Base-by-base conservation (phyloP, 2,888 invertebrate genomes). In the Nemurella pictetii region DNA sequence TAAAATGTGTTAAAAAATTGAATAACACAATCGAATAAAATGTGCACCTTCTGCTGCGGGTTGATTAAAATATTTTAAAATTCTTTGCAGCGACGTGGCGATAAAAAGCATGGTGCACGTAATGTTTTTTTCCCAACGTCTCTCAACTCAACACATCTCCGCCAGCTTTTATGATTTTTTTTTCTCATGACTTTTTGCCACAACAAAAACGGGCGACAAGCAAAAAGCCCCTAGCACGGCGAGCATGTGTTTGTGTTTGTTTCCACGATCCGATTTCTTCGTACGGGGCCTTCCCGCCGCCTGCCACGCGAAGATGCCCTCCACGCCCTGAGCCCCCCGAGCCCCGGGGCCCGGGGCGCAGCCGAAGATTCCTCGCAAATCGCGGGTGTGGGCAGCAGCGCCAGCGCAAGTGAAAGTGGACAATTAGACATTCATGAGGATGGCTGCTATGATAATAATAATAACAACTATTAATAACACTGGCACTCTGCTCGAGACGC, bases 371-470 rank as follows among this genome's bases (percentile, higher is more conserved):
- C 75, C 55, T 55, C 55, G 55, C 55, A 55, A 55, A 55, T 75
- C 75, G 28, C 74, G 75, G 9, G 75, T 28, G 28, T 75, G 75
- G 26, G 75, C 75, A 4, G 75, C 28, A 5, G 27, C 27, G 4
- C 25, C 55, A 9, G 75, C 7, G 55, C 55, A 20, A 55, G 75
- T 26, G 75, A 75, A 75, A 75, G 75, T 75, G 75, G 75, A 27
- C 75, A 75, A 75, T 75, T 75, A 75, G 27, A 2, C 75, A 75
- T 75, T 75, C 75, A 75, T 75, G 75, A 75, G 75, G 55, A n/a
- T 55, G 55, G 15, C 20, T 75, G 75, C 75, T 9, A 25, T 12
- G 28, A 75, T 27, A 28, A 75, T 27, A 28, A 75, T 75, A 75
- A 75, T 75, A 26, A 75, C 75, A 27, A 28, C 28, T 75, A 75